Evolutionary conservation across 2,113 vertebrate species (phyloP), one percentile per base, ranked within the genome.

Genomic region (Climacteris rufus): DNA sequence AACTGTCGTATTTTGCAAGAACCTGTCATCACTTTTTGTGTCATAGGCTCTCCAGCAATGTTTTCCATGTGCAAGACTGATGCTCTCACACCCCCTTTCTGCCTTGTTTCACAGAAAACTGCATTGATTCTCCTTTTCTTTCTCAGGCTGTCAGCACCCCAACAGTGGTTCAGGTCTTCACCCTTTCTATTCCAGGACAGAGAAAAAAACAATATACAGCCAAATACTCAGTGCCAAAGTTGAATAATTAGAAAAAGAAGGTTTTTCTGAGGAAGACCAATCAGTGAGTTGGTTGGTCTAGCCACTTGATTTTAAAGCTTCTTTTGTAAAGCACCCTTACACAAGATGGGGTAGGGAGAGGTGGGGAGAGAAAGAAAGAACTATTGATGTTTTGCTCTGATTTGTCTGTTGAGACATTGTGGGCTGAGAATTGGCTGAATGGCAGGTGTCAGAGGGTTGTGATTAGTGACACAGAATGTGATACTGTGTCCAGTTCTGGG

Each of bases 21-120:
- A 78, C 52, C 60, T 97, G 96, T 96, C 92, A 94, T 94, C 94
- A 39, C 93, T 81, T 35, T 74, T 95, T 94, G 80, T 88, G 90
- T 94, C 82, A 75, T 11, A 47, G 75, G 64, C 85, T 93, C 75
- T 90, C 79, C 88, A 89, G 89, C 89, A 81, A 93, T 95, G 76
- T 93, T 93, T 93, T 90, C 94, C 86, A 87, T 96, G 95, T 92
- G 89, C 89, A 93, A 63, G 68, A 83, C 76, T 63, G 88, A 49
- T 92, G 89, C 76, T 93, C 75, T 91, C 70, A 80, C 47, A 72
- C 49, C 39, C 84, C 53, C 33, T 86, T 88, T 86, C 83, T 7
- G 69, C 68, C 83, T 88, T 75, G 47, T 81, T 95, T 94, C 79
- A 75, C 76, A 90, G 49, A 90, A 96, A 94, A 71, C 76, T 56